Percentiles rank a stretch among this genome's conserved stretches.
phyloP scores from a whole-genome alignment of 2,113 vertebrate genomes.

The Misgurnus anguillicaudatus region DNA sequence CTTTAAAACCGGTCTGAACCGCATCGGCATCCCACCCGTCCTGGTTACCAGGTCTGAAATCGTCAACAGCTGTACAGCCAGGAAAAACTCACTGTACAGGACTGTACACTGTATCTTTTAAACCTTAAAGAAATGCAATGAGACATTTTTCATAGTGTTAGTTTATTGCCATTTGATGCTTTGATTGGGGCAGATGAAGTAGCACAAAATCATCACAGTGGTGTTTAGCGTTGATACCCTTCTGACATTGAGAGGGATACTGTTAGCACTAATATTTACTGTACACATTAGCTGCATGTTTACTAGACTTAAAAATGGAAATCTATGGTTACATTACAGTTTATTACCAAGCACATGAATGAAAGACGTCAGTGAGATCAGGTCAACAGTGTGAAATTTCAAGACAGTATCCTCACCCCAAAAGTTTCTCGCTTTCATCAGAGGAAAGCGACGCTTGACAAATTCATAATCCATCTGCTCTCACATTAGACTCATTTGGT shows the following conservation, averaged over 20 bases:
- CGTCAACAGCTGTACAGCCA: conserved; percentile 5
- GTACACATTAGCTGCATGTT: conserved; percentile 43
- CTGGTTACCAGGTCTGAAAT: background rate
- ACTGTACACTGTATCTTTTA: no score
- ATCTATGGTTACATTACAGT: conserved; percentile 62
- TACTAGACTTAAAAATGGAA: conserved; percentile 61
- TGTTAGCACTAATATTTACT: conserved; percentile 50
- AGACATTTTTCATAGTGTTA: conserved; percentile 59
- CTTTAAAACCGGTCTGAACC: conserved; percentile 64
- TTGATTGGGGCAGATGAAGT: conserved; percentile 53
- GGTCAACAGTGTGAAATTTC: conserved; percentile 49
- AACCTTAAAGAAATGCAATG: conserved; percentile 40
- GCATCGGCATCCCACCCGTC: conserved; percentile 4
- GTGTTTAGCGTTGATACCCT: conserved; percentile 66
- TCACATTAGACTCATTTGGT: background rate
- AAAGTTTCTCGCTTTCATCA: background rate
- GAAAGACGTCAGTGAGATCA: conserved; percentile 46
- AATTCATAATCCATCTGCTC: background rate
- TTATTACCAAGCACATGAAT: conserved; percentile 58
- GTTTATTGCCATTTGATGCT: conserved; percentile 76
- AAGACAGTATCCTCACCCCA: conserved; percentile 58
- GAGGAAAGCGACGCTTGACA: background rate
- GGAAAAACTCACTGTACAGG: background rate
- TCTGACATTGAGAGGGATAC: conserved; percentile 58
- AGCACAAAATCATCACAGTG: conserved; percentile 70